phyloP scores from a whole-genome alignment of 2,888 invertebrate species.

The Lysandra coridon region DNA sequence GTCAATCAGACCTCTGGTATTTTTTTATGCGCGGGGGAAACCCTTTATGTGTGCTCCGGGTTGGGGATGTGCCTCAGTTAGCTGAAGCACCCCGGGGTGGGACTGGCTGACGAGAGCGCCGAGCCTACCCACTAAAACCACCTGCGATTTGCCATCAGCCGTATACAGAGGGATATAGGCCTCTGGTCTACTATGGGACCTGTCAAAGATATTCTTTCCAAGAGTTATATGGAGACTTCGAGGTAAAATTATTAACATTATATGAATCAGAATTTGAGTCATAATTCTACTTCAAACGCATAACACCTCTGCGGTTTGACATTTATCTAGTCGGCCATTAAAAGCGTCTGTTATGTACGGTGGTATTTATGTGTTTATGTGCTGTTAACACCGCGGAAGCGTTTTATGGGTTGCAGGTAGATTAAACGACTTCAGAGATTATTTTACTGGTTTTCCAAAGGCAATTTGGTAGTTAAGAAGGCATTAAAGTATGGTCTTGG shows the following conservation, averaged over 20 bases:
- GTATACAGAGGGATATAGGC: too few relatives aligned
- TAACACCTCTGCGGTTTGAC: constrained; percentile 23
- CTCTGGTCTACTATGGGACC: too few relatives aligned
- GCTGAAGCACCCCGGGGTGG: too few relatives aligned
- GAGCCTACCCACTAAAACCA: too few relatives aligned
- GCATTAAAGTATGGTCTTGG: not conserved
- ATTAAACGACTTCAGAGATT: not conserved
- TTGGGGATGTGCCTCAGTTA: too few relatives aligned
- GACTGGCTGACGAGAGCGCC: too few relatives aligned
- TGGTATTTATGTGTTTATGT: not conserved
- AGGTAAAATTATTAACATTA: not conserved
- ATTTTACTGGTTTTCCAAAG: not conserved
- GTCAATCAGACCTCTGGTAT: too few relatives aligned
- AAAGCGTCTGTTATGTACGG: not conserved
- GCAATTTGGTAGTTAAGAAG: not conserved
- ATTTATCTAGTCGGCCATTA: constrained; percentile 13
- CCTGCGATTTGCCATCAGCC: too few relatives aligned
- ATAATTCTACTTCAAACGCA: not conserved
- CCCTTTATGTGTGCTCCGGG: too few relatives aligned
- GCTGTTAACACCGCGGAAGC: not conserved
- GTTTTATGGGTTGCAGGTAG: constrained; percentile 8
- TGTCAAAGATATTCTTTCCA: too few relatives aligned
- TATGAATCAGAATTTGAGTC: not conserved
- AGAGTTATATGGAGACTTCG: too few relatives aligned
- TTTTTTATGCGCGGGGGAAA: too few relatives aligned